Base-by-base conservation (phyloP, 2,113 vertebrate species). In the Stegostoma tigrinum region DNA sequence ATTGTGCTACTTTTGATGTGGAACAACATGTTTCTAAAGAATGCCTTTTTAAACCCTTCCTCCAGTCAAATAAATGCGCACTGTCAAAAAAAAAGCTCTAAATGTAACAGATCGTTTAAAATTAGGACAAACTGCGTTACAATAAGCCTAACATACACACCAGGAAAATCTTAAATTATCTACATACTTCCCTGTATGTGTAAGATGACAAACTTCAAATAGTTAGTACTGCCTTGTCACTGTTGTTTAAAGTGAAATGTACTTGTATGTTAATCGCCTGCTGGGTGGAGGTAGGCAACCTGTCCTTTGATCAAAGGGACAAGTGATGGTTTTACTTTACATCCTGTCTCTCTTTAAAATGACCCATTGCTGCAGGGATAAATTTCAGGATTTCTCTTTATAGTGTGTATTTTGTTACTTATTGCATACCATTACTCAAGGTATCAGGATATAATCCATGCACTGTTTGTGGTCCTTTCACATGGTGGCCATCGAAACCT, bases 301-400 rank as follows among this genome's bases (percentile, higher is more conserved):
- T 97, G 0, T 80, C 96, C 98, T 97, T 97, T 98, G 98, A 98
- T 98, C 98, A 98, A 97, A 97, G 96, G 96, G 96, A 97, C 96
- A 98, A 97, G 96, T 96, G 96, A 97, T 97, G 97, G 97, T 97
- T 97, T 98, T 97, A 97, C 96, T 98, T 97, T 97, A 98, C 97
- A 97, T 97, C 96, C 97, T 97, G 97, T 97, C 97, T 98, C 96
- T 96, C 96, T 97, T 96, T 97, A 96, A 96, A 96, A 96, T 96
- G 96, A 96, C 96, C 96, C 96, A 97, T 97, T 96, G 97, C 97
- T 97, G 75, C 68, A 96, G 96, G 97, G 97, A 98, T 98, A 97
- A 95, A 97, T 98, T 97, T 97, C 97, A 98, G 96, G 95, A 96
- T 96, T 96, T 96, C 97, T 97, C 97, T 98, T 98, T 98, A 97